These are phyloP conservation scores for Drosophila bocki DNA, from an alignment of 1,140 invertebrate genomes.

Conservation along the genomic window DNA sequence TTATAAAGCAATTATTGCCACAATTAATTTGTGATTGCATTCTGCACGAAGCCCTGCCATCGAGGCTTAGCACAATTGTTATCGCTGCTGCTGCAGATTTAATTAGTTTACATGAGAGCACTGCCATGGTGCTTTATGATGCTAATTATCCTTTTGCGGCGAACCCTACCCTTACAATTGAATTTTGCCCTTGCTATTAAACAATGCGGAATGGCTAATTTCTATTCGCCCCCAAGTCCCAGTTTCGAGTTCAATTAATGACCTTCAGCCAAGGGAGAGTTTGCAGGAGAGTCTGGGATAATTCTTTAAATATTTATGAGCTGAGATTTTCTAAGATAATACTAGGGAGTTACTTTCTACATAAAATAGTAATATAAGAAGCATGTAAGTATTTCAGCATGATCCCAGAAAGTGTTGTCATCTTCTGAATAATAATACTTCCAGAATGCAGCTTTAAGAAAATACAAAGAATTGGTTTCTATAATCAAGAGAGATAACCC, in stretches of 20 bases:
- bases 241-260: constrained; percentile 1
- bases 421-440: background rate
- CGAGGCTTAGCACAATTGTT: constrained; percentile 11
- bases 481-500: background rate
- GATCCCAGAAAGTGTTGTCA: too few relatives aligned
- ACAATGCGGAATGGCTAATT: constrained; percentile 35
- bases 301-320: background rate
- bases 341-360: background rate
- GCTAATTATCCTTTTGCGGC: constrained; percentile 69
- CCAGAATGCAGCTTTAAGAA: background rate
- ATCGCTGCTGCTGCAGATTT: constrained; percentile 41
- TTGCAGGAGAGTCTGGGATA: background rate
- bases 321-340: background rate
- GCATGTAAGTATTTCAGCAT: too few relatives aligned
- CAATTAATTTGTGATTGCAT: constrained; percentile 81
- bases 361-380: background rate
- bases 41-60: constrained; percentile 25
- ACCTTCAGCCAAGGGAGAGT: background rate
- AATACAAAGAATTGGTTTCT: background rate
- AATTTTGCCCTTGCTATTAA: constrained; percentile 44
- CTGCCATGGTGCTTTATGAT: constrained; percentile 47
- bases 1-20: constrained; percentile 81
- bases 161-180: constrained; percentile 36
- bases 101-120: constrained; percentile 65
- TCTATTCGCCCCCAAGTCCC: constrained; percentile 15